A percentile compares a stretch with the other conserved stretches of the same genome.
Evolutionary conservation across 2,797 vertebrate genomes (phyloP).

Genomic region (Salarias fasciatus): DNA sequence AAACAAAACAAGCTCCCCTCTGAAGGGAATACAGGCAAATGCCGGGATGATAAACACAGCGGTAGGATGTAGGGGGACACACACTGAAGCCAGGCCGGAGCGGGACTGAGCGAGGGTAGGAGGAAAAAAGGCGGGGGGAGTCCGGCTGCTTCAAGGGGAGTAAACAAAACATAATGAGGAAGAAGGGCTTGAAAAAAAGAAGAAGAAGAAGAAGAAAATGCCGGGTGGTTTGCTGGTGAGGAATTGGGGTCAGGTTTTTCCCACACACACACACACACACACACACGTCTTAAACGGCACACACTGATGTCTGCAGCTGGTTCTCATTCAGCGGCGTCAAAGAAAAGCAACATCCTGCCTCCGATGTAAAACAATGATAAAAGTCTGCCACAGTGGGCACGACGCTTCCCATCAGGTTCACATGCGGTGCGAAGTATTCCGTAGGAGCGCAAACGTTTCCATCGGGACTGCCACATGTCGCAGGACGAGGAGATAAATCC

Average conservation of each 20-base stretch:
- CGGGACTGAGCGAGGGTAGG: slow-evolving; percentile 47
- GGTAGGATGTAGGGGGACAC: slow-evolving; percentile 61
- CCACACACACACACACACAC: slow-evolving; percentile 74
- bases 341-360: slow-evolving; percentile 78
- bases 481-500: slow-evolving; percentile 22
- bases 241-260: slow-evolving; percentile 85
- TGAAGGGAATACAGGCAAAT: slow-evolving; percentile 65
- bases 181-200: slow-evolving; percentile 21
- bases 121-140: slow-evolving; percentile 9
- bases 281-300: slow-evolving; percentile 28
- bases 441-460: slow-evolving; percentile 8
- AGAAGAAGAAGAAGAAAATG: slow-evolving; percentile 56
- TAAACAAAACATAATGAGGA: slow-evolving; percentile 80
- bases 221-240: slow-evolving; percentile 64
- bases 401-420: slow-evolving; percentile 2
- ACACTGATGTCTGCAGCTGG: slow-evolving; percentile 82
- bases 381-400: slow-evolving; percentile 49
- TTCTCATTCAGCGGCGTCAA: slow-evolving; percentile 67
- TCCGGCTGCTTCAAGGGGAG: slow-evolving; percentile 71
- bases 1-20: slow-evolving; percentile 77
- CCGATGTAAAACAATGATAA: slow-evolving; percentile 71
- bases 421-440: not conserved
- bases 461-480: slow-evolving; percentile 8
- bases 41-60: slow-evolving; percentile 76
- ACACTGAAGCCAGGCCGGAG: slow-evolving; percentile 67